Evolutionary conservation across 2,888 invertebrate species (phyloP), one percentile per base, ranked within the genome.

Genomic region (Halictus quadricinctus): DNA sequence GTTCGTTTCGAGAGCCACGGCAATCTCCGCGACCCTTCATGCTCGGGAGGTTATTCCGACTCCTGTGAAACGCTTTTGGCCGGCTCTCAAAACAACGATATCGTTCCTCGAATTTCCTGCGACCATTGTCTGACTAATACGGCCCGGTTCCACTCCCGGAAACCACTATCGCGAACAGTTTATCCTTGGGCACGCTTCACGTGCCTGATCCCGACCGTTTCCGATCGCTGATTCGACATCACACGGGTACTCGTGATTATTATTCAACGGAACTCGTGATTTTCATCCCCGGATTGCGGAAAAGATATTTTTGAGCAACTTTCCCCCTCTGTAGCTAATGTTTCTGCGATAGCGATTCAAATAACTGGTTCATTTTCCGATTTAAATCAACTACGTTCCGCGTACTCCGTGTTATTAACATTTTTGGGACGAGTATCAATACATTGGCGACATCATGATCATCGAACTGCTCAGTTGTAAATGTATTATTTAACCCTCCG

Each of bases 21-120:
- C 13, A 29, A 48, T 79, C 72, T 21, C 72, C 46, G n/a, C 46
- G 54, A 66, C 50, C 41, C 60, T 58, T 76, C 25, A 13, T 21
- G 66, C 69, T 76, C 36, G 70, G 48, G 41, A 58, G 43, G 48
- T 60, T 66, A 74, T 76, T 79, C 81, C 69, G 76, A 86, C 60
- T 81, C 84, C 85, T 36, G 10, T 36, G 78, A 60, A 75, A 86
- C 79, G 69, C 36, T 81, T 81, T 79, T 86, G 86, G 86, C 86
- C 60, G 5, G 10, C 21, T 13, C 54, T 86, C 86, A 86, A 86
- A 76, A 81, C 36, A 64, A 74, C 86, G 81, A 79, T 86, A 79
- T 72, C 76, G 70, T 76, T 46, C 60, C 76, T 79, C 79, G 29
- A 86, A 75, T 86, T 85, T 78, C 81, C 43, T 66, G 46, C 72